Evolutionary conservation across 2,888 invertebrate species (phyloP), one percentile per base, ranked within the genome.

Genomic region (Trileptium ribeirensis): DNA sequence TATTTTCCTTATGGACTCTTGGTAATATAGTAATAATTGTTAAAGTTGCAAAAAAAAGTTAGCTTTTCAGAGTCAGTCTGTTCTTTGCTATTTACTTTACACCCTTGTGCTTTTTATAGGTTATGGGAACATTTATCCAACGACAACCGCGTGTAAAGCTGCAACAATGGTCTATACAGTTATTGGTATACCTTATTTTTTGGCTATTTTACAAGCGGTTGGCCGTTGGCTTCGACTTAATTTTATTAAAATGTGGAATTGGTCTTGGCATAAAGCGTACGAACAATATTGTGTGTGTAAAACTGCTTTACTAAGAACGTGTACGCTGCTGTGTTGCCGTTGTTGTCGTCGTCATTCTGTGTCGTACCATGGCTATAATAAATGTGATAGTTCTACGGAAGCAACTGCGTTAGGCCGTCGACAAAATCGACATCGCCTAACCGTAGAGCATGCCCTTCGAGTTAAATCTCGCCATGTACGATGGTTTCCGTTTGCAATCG

Each of bases 131-230:
- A 39, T 75, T 3, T 24, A 24, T 3, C 77, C 77, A 15, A 37
- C 77, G 8, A 33, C 37, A 15, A 39, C 36, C 15, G 77, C 77
- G 3, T 37, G 77, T n/a, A 75, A 75, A 75, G 39, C 39, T n/a
- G 36, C 36, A 29, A 75, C 77, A 36, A 31, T 78, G 8, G 40
- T 64, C 29, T 78, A 78, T 31, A 40, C 79, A 3, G 24, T 64
- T 64, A 39, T 78, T 31, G 80, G 80, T n/a, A 80, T 79, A 3
- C 80, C 80, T 1, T 39, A 74, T 24, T 80, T 80, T 39, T 37
- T 80, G 29, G 80, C 80, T 1, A 8, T 80, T 8, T 37, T 80
- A 3, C 78, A 80, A 29, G 80, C n/a, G 40, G 36, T 80, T n/a
- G 80, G 80, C 8, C 70, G 67, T 29, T 80, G 74, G 70, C 37